Conservation (phyloP, 2,113 vertebrate genomes). For the Cyanoramphus novaezelandiae region DNA sequence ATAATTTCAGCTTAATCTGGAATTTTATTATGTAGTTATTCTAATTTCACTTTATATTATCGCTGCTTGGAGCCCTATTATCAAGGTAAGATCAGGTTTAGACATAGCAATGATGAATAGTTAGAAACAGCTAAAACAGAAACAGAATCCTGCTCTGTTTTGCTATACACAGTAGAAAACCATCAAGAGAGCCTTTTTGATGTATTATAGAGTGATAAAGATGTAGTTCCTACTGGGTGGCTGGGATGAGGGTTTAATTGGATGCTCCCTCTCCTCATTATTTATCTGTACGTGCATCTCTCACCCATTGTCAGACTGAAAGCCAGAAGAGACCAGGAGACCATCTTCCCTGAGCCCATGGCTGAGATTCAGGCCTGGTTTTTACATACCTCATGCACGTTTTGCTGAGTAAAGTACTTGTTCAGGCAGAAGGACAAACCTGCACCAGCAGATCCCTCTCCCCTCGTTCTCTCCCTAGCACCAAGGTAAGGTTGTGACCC, state of each 20-base stretch:
- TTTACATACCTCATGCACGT: accelerated
- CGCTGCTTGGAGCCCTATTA: conserved; percentile 24
- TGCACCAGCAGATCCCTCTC: neutral
- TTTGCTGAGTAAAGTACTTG: neutral
- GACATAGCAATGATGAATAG: neutral
- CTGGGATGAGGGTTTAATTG: neutral
- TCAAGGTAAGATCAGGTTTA: conserved; percentile 11
- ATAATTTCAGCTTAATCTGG: conserved; percentile 24
- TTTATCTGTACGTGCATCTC: neutral
- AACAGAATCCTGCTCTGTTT: neutral
- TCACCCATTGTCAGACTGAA: neutral
- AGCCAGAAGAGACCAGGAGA: neutral
- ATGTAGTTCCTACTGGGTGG: neutral
- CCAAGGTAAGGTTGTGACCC: neutral
- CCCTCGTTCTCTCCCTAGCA: neutral
- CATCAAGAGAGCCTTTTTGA: neutral
- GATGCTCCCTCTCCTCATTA: neutral
- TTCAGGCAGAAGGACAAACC: neutral
- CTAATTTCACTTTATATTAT: conserved; percentile 53
- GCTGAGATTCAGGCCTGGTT: neutral
- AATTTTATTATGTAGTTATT: conserved; percentile 47
- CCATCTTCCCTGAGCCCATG: neutral
- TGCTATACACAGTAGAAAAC: neutral
- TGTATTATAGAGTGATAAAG: neutral
- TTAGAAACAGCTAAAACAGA: neutral